Percentiles rank a stretch among this genome's conserved stretches.
These are phyloP conservation scores for Reinhardtius hippoglossoides DNA, from an alignment of 2,113 vertebrate genomes.

Conservation along the genomic window DNA sequence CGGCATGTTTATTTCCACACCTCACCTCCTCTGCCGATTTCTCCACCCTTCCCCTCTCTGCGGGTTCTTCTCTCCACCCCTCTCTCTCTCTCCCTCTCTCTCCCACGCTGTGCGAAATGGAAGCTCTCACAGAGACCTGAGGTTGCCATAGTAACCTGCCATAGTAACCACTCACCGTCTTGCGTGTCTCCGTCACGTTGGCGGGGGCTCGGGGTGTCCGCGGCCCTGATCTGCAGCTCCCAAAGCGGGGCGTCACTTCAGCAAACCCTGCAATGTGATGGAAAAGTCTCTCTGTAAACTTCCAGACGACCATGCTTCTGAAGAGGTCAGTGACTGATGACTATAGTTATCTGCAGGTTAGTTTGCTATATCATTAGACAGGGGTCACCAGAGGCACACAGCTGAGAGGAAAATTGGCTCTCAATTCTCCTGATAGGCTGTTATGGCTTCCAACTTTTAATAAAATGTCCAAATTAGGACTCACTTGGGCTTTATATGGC, in stretches of 20 bases:
- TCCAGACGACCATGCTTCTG: neutral
- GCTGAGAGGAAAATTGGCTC: constrained; percentile 18
- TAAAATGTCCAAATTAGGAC: constrained; percentile 11
- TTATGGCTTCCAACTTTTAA: neutral
- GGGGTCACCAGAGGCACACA: constrained; percentile 10
- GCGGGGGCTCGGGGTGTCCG: constrained; percentile 66
- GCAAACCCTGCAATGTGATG: constrained; percentile 18
- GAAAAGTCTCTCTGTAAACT: constrained; percentile 18
- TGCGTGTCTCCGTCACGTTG: constrained; percentile 67
- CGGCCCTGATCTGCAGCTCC: constrained; percentile 65
- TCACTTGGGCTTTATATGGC: neutral
- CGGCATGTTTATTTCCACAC: constrained; percentile 60
- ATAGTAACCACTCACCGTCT: constrained; percentile 83
- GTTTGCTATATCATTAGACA: constrained; percentile 14
- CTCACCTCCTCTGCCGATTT: constrained; percentile 65
- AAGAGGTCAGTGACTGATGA: constrained; percentile 3
- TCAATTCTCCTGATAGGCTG: neutral
- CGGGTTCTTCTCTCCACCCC: constrained; percentile 61
- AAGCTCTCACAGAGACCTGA: constrained; percentile 78
- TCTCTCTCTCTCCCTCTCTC: constrained; percentile 64
- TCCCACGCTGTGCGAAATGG: constrained; percentile 81
- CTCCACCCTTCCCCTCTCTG: constrained; percentile 62
- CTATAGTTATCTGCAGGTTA: neutral
- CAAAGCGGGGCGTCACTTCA: constrained; percentile 34
- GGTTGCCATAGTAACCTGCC: constrained; percentile 84